phyloP scores from a whole-genome alignment of 2,888 invertebrate genomes.

The Parnassius mnemosyne region DNA sequence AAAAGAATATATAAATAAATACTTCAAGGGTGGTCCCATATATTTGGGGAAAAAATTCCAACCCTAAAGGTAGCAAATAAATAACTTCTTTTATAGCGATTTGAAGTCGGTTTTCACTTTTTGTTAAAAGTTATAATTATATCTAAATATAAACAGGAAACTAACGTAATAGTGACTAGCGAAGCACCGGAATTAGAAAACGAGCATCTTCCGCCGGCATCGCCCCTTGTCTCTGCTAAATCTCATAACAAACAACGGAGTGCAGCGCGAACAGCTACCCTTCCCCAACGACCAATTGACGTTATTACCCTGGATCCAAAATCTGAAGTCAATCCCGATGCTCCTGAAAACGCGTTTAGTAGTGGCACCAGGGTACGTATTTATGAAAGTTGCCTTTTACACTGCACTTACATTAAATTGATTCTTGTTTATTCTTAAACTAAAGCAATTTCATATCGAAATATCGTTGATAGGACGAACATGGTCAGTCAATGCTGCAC shows the following conservation, averaged over 20 bases:
- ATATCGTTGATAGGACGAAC: slow-evolving; percentile 84
- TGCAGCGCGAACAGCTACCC: slow-evolving; percentile 54
- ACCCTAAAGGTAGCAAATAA: too few relatives aligned
- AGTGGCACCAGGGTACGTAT: slow-evolving; percentile 81
- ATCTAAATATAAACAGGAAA: slow-evolving; percentile 45
- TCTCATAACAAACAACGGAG: slow-evolving; percentile 36
- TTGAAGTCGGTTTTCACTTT: too few relatives aligned
- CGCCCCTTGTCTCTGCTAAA: slow-evolving; percentile 34
- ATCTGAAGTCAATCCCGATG: slow-evolving; percentile 63
- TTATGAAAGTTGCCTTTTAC: not conserved
- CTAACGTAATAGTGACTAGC: slow-evolving; percentile 54
- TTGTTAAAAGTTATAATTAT: too few relatives aligned
- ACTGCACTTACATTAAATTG: not conserved
- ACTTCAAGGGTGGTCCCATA: too few relatives aligned
- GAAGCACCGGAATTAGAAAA: slow-evolving; percentile 63
- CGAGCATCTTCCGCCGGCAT: slow-evolving; percentile 47
- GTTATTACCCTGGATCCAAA: slow-evolving; percentile 81
- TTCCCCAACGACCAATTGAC: slow-evolving; percentile 72
- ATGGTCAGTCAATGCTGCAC: slow-evolving; percentile 94
- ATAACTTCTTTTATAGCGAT: too few relatives aligned
- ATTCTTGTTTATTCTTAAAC: not conserved
- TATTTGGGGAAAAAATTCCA: too few relatives aligned
- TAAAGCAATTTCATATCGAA: not conserved
- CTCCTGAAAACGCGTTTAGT: slow-evolving; percentile 81
- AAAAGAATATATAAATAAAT: too few relatives aligned